Evolutionary conservation across 2,888 invertebrate genomes (phyloP), one percentile per base, ranked within the genome.

Genomic region (Drosophila austrosaltans): DNA sequence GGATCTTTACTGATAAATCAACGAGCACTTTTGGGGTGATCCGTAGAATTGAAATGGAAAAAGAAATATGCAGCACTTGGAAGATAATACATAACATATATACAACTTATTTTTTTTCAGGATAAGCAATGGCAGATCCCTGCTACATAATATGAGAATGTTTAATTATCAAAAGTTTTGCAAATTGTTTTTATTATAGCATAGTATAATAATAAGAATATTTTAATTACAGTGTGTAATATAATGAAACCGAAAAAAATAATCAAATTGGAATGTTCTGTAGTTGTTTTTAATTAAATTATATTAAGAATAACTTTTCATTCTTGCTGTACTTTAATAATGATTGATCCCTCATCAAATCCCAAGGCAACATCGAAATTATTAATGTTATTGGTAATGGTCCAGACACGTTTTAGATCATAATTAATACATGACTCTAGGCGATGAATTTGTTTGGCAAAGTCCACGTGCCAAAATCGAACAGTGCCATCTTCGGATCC

Each of bases 401-500:
- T 96, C 99, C 99, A 99, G 0, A 99, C 98, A 69, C 99, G 94
- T 92, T 99, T 99, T 89, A 99, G 96, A 0, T 99, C 99, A 92
- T 99, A 99, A 92, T 99, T 99, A 22, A 99, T 93, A 0, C 98
- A 98, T 25, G 97, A 98, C 93, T 99, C 99, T 58, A 99, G 93
- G 56, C 98, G 94, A 93, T 99, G 99, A 0, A 99, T 99, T 48
- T 48, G 48, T 1, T 48, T 48, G 2, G 20, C 22, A 6, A 48
- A 12, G 85, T 98, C 99, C 0, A 99, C 97, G 92, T 99, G 99
- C 99, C 99, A 99, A 75, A 99, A 96, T 73, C 98, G 94, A 3
- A 99, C 97, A 1, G 98, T 98, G 42, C 98, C 98, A 93, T 99
- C 99, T 93, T 99, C 99, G 1, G 98, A 98, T 1, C 99, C 99